These are phyloP conservation scores for Aurelia aurita DNA, from an alignment of 30 jellyfish, hydroid and myxozoan species.

Conservation along the genomic window DNA sequence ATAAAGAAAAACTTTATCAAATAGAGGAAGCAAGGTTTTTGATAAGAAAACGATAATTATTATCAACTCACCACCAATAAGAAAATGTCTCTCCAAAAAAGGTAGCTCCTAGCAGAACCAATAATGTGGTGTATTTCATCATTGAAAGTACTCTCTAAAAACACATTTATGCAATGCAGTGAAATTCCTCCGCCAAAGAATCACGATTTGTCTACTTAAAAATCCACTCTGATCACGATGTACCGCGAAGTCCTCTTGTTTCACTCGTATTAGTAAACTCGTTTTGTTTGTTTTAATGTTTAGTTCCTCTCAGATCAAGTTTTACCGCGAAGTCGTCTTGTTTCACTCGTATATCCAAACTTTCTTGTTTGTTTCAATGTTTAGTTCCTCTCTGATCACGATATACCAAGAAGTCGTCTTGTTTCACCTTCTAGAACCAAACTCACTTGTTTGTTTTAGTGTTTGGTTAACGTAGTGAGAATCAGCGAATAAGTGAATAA, in stretches of 20 bases:
- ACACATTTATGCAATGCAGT: conserved; percentile 6
- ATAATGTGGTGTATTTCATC: conserved; percentile 28
- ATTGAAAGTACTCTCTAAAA: neutral
- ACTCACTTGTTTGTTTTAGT: conserved; percentile 47
- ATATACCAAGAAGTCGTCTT: neutral
- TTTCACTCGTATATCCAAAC: no score
- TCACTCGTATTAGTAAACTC: neutral
- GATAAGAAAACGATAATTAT: no score
- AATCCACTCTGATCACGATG: neutral
- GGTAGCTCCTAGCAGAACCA: conserved; percentile 26
- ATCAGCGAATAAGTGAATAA: conserved; percentile 45
- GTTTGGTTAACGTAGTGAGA: conserved; percentile 58
- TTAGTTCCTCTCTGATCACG: neutral
- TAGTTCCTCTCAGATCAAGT: no score
- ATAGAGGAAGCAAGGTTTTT: no score
- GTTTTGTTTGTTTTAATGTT: neutral
- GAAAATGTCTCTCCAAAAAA: conserved; percentile 31
- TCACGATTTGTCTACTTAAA: neutral
- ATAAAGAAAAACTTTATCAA: no score
- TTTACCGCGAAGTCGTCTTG: no score
- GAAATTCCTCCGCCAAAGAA: conserved; percentile 14
- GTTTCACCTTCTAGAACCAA: conserved; percentile 1
- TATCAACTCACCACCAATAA: conserved; percentile 51
- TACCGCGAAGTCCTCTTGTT: neutral
- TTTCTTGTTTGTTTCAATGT: no score